These are phyloP conservation scores for Bombyx mori DNA, from an alignment of 1,140 invertebrate species.

Conservation along the genomic window DNA sequence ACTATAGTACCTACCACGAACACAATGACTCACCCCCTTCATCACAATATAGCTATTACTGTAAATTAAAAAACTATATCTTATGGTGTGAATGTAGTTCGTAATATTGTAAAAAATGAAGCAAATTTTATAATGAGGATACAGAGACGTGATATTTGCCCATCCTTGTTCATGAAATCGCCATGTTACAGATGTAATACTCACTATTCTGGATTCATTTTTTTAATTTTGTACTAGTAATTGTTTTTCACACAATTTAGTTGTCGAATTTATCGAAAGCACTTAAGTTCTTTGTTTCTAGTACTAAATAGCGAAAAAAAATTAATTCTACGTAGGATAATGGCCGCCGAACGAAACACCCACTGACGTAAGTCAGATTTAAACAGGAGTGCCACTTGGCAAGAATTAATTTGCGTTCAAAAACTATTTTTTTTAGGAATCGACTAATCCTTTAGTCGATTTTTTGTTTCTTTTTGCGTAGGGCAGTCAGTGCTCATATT, in stretches of 20 bases:
- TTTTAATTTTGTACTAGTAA: slow-evolving; percentile 57
- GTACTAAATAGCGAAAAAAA: slow-evolving; percentile 59
- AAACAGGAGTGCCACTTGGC: slow-evolving; percentile 67
- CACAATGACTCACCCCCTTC: slow-evolving; percentile 55
- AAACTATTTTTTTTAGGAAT: slow-evolving; percentile 21
- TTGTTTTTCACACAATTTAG: slow-evolving; percentile 39
- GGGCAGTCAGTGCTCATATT: too few species aligned
- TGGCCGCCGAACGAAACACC: slow-evolving; percentile 67
- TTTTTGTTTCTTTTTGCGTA: too few species aligned
- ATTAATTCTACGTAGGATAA: slow-evolving; percentile 66
- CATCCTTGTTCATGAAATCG: slow-evolving; percentile 44
- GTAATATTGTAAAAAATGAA: too few species aligned
- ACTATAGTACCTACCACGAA: slow-evolving; percentile 38
- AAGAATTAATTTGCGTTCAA: slow-evolving; percentile 50
- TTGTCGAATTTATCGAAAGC: slow-evolving; percentile 38
- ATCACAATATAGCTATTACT: slow-evolving; percentile 6
- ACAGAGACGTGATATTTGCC: slow-evolving; percentile 47
- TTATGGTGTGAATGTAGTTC: too few species aligned
- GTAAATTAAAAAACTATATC: too few species aligned
- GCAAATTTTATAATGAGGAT: slow-evolving; percentile 26
- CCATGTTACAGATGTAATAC: slow-evolving; percentile 38
- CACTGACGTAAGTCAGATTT: slow-evolving; percentile 66
- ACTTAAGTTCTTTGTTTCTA: slow-evolving; percentile 57
- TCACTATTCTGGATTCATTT: slow-evolving; percentile 70
- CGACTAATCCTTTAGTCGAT: slow-evolving; percentile 3